phyloP scores from a whole-genome alignment of 2,797 vertebrate genomes.

The Apodemus agrarius region DNA sequence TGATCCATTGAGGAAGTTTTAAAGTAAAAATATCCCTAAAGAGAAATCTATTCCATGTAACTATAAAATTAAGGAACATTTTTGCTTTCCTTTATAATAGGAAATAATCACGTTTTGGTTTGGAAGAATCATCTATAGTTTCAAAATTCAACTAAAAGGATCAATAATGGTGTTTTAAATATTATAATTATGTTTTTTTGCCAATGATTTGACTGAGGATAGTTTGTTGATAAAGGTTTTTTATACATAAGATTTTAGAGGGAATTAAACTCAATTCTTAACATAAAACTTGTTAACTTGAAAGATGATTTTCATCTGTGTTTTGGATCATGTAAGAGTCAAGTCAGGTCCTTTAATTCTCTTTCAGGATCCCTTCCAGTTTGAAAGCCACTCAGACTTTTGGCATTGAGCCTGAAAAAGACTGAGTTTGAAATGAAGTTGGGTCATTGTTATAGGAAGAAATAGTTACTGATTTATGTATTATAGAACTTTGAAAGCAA shows the following conservation, averaged over 20 bases:
- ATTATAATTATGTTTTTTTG: not conserved
- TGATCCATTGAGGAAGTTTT: conserved; percentile 18
- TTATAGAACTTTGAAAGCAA: not conserved
- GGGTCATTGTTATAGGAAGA: not conserved
- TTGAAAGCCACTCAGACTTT: not conserved
- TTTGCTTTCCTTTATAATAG: not conserved
- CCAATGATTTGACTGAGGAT: not conserved
- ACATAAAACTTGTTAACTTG: conserved; percentile 34
- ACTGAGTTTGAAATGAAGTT: not conserved
- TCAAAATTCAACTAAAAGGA: not conserved
- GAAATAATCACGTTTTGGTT: not conserved
- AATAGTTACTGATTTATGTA: not conserved
- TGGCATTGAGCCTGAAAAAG: not conserved
- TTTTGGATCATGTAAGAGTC: conserved; percentile 16
- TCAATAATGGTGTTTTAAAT: not conserved
- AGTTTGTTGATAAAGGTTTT: not conserved
- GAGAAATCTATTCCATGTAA: not conserved
- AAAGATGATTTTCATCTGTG: not conserved
- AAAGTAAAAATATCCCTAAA: not conserved
- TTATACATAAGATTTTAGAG: not conserved
- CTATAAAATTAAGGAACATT: not conserved
- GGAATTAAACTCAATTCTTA: conserved; percentile 12
- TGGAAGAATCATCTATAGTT: not conserved
- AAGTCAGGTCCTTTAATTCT: not conserved
- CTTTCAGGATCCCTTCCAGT: not conserved